Evolutionary conservation across 2,888 invertebrate species (phyloP).

Genomic region (Ptilodon capucinus): DNA sequence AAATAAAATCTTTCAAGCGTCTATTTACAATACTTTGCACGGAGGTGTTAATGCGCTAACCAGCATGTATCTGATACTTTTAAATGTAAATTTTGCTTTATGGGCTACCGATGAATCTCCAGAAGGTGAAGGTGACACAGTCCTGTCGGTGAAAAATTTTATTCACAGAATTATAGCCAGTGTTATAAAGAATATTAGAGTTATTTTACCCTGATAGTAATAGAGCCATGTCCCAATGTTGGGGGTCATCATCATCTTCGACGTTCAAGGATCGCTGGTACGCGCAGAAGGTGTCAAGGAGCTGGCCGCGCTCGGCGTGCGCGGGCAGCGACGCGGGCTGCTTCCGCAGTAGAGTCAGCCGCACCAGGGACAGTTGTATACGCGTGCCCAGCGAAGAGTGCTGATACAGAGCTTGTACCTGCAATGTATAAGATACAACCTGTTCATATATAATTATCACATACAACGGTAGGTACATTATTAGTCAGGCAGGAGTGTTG

Average conservation of each 20-base stretch:
- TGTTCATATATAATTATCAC: not conserved
- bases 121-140: no score
- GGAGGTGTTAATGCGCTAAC: not conserved
- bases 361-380: conserved; percentile 86
- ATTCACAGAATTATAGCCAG: no score
- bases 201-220: conserved; percentile 86
- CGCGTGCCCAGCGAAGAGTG: conserved; percentile 86
- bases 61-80: not conserved
- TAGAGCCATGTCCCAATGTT: conserved; percentile 91
- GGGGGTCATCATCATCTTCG: conserved; percentile 84
- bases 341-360: conserved; percentile 86
- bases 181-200: not conserved
- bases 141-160: no score
- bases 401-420: conserved; percentile 91
- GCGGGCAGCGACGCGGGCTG: conserved; percentile 85
- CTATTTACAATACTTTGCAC: not conserved
- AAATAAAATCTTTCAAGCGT: not conserved
- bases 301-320: conserved; percentile 84
- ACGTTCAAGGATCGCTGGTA: conserved; percentile 87
- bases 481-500: no score
- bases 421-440: conserved; percentile 7
- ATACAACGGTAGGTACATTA: no score
- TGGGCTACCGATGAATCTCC: no score
- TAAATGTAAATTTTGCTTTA: not conserved
- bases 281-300: conserved; percentile 89